phyloP scores from a whole-genome alignment of 2,113 vertebrate genomes.

The Amphilophus citrinellus region DNA sequence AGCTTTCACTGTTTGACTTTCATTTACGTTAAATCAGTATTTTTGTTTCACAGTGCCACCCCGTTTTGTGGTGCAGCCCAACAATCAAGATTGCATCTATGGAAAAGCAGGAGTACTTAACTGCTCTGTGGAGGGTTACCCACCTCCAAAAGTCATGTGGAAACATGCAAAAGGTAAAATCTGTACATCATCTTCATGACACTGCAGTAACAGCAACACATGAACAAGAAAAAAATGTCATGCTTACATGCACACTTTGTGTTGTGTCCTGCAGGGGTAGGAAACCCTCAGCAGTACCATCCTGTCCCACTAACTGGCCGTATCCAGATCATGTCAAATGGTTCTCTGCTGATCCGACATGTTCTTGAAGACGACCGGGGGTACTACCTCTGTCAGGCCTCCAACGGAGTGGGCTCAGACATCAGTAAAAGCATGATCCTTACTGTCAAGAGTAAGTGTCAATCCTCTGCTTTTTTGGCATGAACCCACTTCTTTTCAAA shows the following conservation, averaged over 20 bases:
- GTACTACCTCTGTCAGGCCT: constrained; percentile 98
- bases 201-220: neutral
- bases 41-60: constrained; percentile 88
- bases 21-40: neutral
- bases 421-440: constrained; percentile 99
- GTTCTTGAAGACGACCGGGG: constrained; percentile 97
- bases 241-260: neutral
- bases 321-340: constrained; percentile 98
- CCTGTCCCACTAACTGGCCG: constrained; percentile 95
- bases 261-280: constrained; percentile 82
- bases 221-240: neutral
- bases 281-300: constrained; percentile 98
- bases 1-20: neutral
- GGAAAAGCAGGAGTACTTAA: constrained; percentile 97
- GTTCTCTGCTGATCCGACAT: constrained; percentile 95
- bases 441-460: constrained; percentile 95
- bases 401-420: constrained; percentile 97
- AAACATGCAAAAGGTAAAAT: constrained; percentile 95
- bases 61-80: constrained; percentile 96
- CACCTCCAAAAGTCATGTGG: constrained; percentile 99
- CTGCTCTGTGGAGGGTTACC: constrained; percentile 97
- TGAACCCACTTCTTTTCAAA: constrained; percentile 33
- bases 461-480: constrained; percentile 40
- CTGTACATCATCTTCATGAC: neutral
- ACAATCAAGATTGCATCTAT: constrained; percentile 98